Conservation (phyloP, 2,888 invertebrate species). For the Yponomeuta plumbellus region DNA sequence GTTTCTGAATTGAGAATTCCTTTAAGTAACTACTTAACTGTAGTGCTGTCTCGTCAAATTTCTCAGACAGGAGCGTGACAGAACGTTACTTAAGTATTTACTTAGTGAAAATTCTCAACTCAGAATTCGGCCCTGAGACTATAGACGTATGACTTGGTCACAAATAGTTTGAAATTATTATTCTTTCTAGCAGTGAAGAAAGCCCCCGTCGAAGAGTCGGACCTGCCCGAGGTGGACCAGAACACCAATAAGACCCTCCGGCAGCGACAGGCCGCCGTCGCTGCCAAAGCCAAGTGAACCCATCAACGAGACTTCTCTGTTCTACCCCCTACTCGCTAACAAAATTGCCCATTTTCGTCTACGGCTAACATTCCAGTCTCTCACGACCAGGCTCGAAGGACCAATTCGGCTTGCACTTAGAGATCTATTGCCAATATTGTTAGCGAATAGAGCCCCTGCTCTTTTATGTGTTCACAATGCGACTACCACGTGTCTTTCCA, state of each 20-base stretch:
- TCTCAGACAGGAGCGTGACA: no score
- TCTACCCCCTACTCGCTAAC: not conserved
- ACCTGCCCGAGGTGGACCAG: slow-evolving; percentile 95
- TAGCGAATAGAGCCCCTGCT: not conserved
- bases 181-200: slow-evolving; percentile 74
- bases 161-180: not conserved
- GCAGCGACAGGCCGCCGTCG: slow-evolving; percentile 70
- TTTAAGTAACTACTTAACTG: no score
- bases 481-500: slow-evolving; percentile 41
- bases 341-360: no score
- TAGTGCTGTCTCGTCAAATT: no score
- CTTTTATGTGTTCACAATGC: slow-evolving; percentile 7
- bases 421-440: no score
- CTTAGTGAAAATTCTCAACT: no score
- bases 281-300: slow-evolving; percentile 75
- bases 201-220: slow-evolving; percentile 84
- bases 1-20: no score
- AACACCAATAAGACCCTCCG: slow-evolving; percentile 86
- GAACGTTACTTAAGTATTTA: no score
- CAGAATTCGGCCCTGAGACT: no score
- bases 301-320: not conserved
- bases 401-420: not conserved
- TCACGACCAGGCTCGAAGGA: slow-evolving; percentile 11
- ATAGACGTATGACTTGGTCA: no score
- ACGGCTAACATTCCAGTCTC: no score